Percentiles rank a stretch among this genome's conserved stretches.
Evolutionary conservation across 2,113 vertebrate species (phyloP).

Genomic region (Spheniscus mendiculus): DNA sequence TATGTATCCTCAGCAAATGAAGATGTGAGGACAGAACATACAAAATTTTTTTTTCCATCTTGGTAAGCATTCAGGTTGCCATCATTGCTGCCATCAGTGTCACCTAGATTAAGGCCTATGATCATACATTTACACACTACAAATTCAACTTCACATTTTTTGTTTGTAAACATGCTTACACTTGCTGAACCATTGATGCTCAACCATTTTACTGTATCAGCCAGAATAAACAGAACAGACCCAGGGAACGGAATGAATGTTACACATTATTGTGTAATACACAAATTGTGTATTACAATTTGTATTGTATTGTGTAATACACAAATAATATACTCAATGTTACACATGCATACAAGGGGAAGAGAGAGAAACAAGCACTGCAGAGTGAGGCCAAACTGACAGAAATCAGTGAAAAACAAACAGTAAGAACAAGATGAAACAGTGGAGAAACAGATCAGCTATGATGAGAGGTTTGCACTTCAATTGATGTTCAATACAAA

Average conservation of each 20-base stretch:
- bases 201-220: neutral
- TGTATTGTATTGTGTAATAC: too few species aligned
- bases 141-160: neutral
- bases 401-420: neutral
- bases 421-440: neutral
- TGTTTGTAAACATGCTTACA: neutral
- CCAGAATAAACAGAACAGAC: neutral
- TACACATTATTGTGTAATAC: too few species aligned
- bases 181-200: neutral
- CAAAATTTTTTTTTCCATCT: too few species aligned
- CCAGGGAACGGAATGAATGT: too few species aligned
- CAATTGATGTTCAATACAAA: neutral
- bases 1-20: neutral
- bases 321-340: too few species aligned
- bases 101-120: rapidly evolving
- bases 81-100: neutral
- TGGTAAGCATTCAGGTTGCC: neutral
- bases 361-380: neutral
- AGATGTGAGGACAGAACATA: neutral
- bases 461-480: neutral
- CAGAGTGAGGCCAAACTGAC: neutral
- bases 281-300: too few species aligned
- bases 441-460: neutral
- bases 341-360: rapidly evolving
- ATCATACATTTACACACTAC: neutral